phyloP scores from a whole-genome alignment of 1,140 invertebrate species.

The Telenomus remus region DNA sequence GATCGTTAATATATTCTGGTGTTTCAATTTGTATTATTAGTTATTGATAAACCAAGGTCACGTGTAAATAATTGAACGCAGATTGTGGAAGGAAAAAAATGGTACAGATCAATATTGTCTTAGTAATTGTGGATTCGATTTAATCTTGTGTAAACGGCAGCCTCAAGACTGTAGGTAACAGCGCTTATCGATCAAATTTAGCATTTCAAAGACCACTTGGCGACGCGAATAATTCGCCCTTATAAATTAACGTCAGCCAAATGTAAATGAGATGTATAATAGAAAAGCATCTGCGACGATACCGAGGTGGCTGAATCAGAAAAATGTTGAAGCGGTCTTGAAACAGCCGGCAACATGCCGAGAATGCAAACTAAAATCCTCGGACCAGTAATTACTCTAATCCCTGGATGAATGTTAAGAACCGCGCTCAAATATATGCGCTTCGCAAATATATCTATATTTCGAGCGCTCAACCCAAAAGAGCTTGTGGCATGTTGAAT shows the following conservation, averaged over 20 bases:
- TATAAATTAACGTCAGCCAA: constrained; percentile 13
- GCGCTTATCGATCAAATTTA: constrained; percentile 22
- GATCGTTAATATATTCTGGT: no score
- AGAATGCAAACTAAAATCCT: no score
- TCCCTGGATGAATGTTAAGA: no score
- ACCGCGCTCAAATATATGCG: no score
- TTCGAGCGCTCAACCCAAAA: not conserved
- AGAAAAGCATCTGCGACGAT: not conserved
- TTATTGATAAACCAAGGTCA: no score
- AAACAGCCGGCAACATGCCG: not conserved
- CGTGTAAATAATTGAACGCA: no score
- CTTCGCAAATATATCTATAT: no score
- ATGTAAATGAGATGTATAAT: not conserved
- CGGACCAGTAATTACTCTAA: no score
- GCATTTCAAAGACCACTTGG: constrained; percentile 18
- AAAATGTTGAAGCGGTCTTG: not conserved
- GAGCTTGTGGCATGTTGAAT: constrained; percentile 8
- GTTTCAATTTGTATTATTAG: no score
- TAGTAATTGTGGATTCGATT: not conserved
- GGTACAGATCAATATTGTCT: not conserved
- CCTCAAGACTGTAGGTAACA: not conserved
- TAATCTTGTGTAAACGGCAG: not conserved
- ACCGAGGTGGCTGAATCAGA: no score
- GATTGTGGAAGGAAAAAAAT: no score
- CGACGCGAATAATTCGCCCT: constrained; percentile 14